Conservation (phyloP, 2,797 vertebrate genomes). For the Phoeniculus purpureus region DNA sequence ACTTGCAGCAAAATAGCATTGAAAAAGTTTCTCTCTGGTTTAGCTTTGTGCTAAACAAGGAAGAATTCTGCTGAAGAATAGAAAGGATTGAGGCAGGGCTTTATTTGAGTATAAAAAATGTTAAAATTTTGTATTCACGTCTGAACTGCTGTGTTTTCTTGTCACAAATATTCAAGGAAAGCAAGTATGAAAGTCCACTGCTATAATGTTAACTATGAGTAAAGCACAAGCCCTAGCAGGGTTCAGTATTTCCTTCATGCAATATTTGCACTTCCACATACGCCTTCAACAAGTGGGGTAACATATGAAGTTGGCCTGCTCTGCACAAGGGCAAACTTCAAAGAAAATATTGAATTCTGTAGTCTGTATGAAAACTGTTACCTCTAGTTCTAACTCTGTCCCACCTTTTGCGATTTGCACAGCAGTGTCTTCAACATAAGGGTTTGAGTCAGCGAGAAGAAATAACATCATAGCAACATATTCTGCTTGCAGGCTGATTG, state of each 20-base stretch:
- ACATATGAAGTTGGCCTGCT: neutral
- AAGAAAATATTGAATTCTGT: neutral
- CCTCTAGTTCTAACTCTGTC: neutral
- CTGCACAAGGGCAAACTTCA: neutral
- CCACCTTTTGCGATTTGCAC: neutral
- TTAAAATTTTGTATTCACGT: neutral
- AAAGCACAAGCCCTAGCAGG: slow-evolving; percentile 33
- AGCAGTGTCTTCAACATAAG: neutral
- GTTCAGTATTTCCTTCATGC: neutral
- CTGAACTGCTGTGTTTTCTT: neutral
- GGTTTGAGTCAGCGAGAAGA: neutral
- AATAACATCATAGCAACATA: neutral
- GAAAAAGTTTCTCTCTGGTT: neutral
- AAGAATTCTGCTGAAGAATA: neutral
- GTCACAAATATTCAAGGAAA: neutral
- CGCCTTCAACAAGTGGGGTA: neutral
- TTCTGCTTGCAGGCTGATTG: neutral
- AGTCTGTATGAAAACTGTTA: neutral
- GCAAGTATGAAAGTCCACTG: neutral
- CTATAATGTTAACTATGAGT: neutral
- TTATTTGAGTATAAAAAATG: neutral
- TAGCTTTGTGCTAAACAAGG: neutral
- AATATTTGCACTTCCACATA: neutral
- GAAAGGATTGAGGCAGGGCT: neutral
- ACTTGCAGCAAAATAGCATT: neutral